Percentiles rank a stretch among this genome's conserved stretches.
Evolutionary conservation across 2,113 vertebrate genomes (phyloP).

Genomic region (Grus americana): DNA sequence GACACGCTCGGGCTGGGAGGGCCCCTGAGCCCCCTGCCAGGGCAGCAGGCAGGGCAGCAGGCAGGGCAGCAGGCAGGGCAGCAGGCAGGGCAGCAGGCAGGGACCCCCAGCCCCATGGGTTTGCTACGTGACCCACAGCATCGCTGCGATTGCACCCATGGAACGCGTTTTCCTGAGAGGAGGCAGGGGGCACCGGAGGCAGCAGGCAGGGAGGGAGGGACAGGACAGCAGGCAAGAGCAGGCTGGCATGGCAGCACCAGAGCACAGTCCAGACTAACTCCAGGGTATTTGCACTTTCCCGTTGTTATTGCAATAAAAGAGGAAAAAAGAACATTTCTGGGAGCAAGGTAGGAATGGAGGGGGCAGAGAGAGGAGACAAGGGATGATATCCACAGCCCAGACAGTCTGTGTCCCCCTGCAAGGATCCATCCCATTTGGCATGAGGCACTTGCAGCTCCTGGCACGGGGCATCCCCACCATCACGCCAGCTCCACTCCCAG

Average conservation of each 20-base stretch:
- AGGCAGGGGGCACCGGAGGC: neutral
- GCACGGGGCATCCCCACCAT: neutral
- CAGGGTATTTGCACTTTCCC: neutral
- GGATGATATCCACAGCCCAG: neutral
- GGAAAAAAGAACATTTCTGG: neutral
- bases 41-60: neutral
- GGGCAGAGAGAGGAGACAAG: neutral
- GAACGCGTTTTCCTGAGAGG: neutral
- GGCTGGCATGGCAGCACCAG: too few species aligned
- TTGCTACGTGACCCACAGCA: accelerated
- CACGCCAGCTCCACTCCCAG: neutral
- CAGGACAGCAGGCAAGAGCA: neutral
- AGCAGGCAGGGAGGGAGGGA: neutral
- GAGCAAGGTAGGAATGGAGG: accelerated
- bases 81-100: neutral
- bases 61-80: neutral
- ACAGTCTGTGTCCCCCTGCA: neutral
- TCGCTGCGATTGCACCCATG: accelerated
- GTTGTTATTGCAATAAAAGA: neutral
- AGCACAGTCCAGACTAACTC: neutral
- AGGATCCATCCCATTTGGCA: accelerated
- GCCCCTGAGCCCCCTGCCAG: neutral
- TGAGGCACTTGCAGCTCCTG: neutral
- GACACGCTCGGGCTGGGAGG: neutral
- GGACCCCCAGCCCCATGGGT: neutral